Evolutionary conservation across 2,113 vertebrate species (phyloP), one percentile per base, ranked within the genome.

Genomic region (Hippopotamus amphibius): DNA sequence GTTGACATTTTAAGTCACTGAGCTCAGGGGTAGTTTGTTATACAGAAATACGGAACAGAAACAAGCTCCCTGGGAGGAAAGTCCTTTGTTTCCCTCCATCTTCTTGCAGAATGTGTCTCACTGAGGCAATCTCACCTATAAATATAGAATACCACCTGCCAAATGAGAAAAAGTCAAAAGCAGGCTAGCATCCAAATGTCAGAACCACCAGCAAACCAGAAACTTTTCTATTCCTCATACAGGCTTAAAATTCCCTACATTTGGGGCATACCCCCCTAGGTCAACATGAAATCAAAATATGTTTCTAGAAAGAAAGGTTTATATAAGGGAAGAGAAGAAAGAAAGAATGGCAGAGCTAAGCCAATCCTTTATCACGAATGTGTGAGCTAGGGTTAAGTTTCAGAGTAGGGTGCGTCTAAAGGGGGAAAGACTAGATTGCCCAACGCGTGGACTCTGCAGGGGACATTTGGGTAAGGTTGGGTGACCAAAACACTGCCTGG

Each of bases 51-150:
- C 9, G 22, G 41, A 90, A 41, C 46, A 71, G 30, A 83, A 21
- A 37, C 26, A 68, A 43, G 5, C 7, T 87, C 26, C 46, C n/a
- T 74, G 48, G 66, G 26, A 95, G 76, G 28, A 46, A 74, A 89
- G 6, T 61, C 3, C 13, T 79, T 85, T 57, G 22, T 37, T 80
- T 74, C 50, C 24, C 68, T 85, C 41, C 48, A 12, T 59, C 22
- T 53, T 91, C n/a, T 79, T 79, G 33, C 16, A 59, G 74, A 96
- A 88, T 91, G 33, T 17, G 88, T 88, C 33, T 66, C 65, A 50
- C 22, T 76, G 46, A 71, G 46, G 28, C 13, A 46, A 61, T 91
- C 41, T 46, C 24, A 69, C 17, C 33, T 71, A 81, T 41, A 80
- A 65, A 71, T 21, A 80, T 0, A 88, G 79, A 83, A 48, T 17